Conservation (phyloP, 2,113 vertebrate genomes). For the Mustela lutreola region DNA sequence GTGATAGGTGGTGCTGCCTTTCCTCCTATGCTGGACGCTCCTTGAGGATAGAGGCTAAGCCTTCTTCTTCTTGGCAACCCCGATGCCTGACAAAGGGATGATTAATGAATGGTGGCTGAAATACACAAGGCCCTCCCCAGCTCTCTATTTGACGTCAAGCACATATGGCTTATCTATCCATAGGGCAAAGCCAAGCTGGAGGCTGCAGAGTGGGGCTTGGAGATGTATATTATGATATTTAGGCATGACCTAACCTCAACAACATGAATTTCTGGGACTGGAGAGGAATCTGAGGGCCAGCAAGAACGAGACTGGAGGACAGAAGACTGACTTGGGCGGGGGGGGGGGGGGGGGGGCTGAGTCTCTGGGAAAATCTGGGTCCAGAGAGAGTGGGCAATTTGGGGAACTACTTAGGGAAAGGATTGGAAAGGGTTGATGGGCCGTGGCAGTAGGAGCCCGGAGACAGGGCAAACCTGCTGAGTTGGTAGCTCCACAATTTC, state of each 20-base stretch:
- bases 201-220: not conserved
- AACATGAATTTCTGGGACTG: not conserved
- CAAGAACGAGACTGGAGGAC: not conserved
- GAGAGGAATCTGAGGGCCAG: not conserved
- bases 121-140: not conserved
- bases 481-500: not conserved
- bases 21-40: not conserved
- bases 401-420: not conserved
- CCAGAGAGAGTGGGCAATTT: not conserved
- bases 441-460: not conserved
- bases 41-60: not conserved
- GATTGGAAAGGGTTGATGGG: not conserved
- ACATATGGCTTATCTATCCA: not conserved
- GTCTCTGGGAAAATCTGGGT: not conserved
- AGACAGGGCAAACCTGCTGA: not conserved
- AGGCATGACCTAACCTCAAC: not conserved
- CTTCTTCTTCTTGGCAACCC: slow-evolving; percentile 23
- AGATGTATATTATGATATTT: not conserved
- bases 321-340: not conserved
- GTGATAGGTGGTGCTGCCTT: not conserved
- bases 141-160: not conserved
- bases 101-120: not conserved
- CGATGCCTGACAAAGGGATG: not conserved
- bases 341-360: not conserved
- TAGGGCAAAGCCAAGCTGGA: not conserved